phyloP scores from a whole-genome alignment of 2,797 vertebrate genomes.

The Loris lydekkerianus region DNA sequence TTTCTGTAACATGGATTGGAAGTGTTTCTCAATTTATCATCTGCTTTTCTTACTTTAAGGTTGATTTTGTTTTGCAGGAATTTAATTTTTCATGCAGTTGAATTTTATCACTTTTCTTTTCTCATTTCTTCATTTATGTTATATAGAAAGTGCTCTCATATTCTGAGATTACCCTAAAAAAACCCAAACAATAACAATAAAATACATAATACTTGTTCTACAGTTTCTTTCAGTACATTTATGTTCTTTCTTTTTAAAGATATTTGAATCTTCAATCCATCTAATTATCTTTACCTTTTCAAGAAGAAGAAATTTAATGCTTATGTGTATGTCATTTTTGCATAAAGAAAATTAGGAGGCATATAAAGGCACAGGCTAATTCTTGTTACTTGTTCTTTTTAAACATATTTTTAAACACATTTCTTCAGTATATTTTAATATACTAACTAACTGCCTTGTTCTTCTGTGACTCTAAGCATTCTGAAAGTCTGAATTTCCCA shows the following conservation, averaged over 20 bases:
- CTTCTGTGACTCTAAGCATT: not conserved
- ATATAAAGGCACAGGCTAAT: not conserved
- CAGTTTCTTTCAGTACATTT: not conserved
- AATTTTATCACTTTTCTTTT: slow-evolving; percentile 44
- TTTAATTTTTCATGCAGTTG: not conserved
- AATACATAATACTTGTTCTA: not conserved
- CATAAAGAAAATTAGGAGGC: not conserved
- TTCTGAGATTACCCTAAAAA: slow-evolving; percentile 13
- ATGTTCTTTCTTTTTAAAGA: not conserved
- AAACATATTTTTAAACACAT: not conserved
- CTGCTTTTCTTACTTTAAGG: slow-evolving; percentile 44
- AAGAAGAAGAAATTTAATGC: not conserved
- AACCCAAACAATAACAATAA: not conserved
- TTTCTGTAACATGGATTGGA: not conserved
- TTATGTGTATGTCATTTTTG: not conserved
- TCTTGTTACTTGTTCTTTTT: not conserved
- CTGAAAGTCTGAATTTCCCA: not conserved
- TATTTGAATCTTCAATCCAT: not conserved
- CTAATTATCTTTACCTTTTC: not conserved
- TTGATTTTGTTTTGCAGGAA: slow-evolving; percentile 9
- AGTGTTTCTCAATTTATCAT: slow-evolving; percentile 23
- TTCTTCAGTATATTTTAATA: not conserved
- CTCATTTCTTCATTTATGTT: not conserved
- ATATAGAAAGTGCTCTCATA: not conserved
- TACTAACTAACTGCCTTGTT: not conserved